phyloP scores from a whole-genome alignment of 2,888 invertebrate species.

The Tenthredo notha region DNA sequence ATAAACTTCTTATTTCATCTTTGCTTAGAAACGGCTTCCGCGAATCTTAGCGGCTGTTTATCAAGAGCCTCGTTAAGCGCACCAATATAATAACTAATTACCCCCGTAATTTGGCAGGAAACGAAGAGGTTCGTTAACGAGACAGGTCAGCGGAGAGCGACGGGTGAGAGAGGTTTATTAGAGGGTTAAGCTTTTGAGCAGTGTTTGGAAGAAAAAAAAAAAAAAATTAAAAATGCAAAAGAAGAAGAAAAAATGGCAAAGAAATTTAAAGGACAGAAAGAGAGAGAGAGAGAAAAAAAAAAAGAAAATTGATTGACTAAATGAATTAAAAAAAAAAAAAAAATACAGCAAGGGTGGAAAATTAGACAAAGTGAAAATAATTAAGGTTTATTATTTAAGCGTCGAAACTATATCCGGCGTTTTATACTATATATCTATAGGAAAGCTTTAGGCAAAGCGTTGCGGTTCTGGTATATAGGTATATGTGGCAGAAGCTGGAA shows the following conservation, averaged over 20 bases:
- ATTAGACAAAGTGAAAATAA: slow-evolving; percentile 15
- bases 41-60: slow-evolving; percentile 46
- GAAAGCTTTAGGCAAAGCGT: neutral
- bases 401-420: neutral
- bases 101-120: slow-evolving; percentile 38
- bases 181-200: slow-evolving; percentile 34
- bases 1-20: slow-evolving; percentile 46
- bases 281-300: neutral
- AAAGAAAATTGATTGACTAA: neutral
- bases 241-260: neutral
- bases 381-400: slow-evolving; percentile 16
- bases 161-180: slow-evolving; percentile 41
- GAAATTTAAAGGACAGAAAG: neutral
- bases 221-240: neutral
- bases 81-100: slow-evolving; percentile 50
- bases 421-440: neutral
- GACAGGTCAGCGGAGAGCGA: slow-evolving; percentile 13
- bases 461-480: neutral
- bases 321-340: neutral
- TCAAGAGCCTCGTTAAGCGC: slow-evolving; percentile 45
- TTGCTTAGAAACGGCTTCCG: slow-evolving; percentile 35
- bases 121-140: slow-evolving; percentile 47
- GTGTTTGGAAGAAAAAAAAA: neutral
- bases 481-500: neutral
- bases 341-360: neutral